phyloP scores from a whole-genome alignment of 2,888 invertebrate genomes.

The Yponomeuta evonymella region DNA sequence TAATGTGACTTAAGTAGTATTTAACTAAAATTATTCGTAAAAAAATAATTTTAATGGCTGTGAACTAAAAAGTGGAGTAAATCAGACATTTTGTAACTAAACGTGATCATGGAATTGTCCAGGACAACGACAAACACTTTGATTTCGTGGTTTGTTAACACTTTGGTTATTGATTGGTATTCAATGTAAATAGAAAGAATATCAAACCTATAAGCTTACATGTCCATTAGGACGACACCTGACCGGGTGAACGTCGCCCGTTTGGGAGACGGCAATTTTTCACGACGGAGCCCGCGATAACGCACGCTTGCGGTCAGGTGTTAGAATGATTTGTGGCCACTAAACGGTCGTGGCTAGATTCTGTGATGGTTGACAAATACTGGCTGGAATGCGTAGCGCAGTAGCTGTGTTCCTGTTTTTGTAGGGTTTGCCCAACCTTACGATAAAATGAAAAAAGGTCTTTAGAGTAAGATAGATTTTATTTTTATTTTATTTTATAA shows the following conservation, averaged over 20 bases:
- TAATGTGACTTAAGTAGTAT: too few relatives aligned
- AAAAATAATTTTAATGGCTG: too few relatives aligned
- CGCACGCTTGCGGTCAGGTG: slow-evolving; percentile 57
- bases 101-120: too few relatives aligned
- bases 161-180: too few relatives aligned
- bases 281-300: slow-evolving; percentile 62
- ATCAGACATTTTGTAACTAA: too few relatives aligned
- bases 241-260: slow-evolving; percentile 37
- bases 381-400: slow-evolving; percentile 28
- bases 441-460: too few relatives aligned
- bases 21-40: too few relatives aligned
- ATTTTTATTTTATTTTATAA: too few relatives aligned
- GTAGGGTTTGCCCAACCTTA: background rate
- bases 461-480: background rate
- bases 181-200: too few relatives aligned
- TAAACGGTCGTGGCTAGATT: slow-evolving; percentile 28
- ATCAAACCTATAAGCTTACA: background rate
- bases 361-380: slow-evolving; percentile 43
- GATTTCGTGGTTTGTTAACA: too few relatives aligned
- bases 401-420: slow-evolving; percentile 13
- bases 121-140: too few relatives aligned
- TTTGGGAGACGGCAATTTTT: slow-evolving; percentile 66
- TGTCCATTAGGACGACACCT: background rate
- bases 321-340: slow-evolving; percentile 67
- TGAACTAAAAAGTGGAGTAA: too few relatives aligned